Evolutionary conservation across 2,888 invertebrate genomes (phyloP), one percentile per base, ranked within the genome.

Genomic region (Liodrosophila aerea): DNA sequence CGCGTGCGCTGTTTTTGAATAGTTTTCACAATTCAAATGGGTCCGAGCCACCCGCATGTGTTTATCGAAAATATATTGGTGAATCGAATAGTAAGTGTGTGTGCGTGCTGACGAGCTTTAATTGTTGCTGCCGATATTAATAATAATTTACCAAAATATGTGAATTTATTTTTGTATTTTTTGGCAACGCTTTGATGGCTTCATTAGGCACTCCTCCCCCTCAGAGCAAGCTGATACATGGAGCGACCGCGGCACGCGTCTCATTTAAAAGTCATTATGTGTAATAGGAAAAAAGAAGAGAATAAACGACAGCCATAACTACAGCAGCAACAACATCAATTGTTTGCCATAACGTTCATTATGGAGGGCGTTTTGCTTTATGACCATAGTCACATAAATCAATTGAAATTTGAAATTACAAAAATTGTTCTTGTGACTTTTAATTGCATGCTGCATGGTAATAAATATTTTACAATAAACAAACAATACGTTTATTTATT

Each of bases 231-330:
- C n/a, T n/a, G n/a, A n/a, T n/a, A n/a, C n/a, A 16, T 39, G 29
- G 27, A 41, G 57, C 56, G 54, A 44, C 51, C 54, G 56, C 59
- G 75, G 72, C 78, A 78, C 85, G 78, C 78, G 78, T 61, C 78
- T 82, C 78, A 78, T 78, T 78, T 78, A 78, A 78, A 78, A 85
- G 75, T 85, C 85, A 78, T 85, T 85, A 77, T 47, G 69, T 59
- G 64, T 56, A 77, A 84, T 78, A 74, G 74, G 64, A 70, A 61
- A 22, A 31, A 11, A 29, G 50, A 34, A 13, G 37, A 16, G 37
- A 11, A 15, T 16, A 4, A 11, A 11, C 36, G 31, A 43, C 46
- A 49, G 39, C 12, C 27, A 31, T 18, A 46, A 36, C 27, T 45
- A 60, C 31, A 30, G 59, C 18, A 41, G 36, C 40, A 33, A 13